Evolutionary conservation across 2,888 invertebrate species (phyloP).

Genomic region (Eupithecia insigniata): DNA sequence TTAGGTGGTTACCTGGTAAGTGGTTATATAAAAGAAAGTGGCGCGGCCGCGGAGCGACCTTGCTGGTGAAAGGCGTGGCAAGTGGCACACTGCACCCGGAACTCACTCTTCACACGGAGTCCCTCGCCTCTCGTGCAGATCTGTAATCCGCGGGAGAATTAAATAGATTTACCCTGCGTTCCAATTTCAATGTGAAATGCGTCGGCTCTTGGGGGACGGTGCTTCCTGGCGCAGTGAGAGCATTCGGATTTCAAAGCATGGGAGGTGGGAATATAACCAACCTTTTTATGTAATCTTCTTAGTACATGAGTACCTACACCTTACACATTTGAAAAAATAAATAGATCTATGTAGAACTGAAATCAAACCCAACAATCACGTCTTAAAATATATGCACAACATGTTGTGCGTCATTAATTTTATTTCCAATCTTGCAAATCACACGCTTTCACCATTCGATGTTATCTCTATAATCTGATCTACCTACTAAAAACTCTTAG

Average conservation of each 20-base stretch:
- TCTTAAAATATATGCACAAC: not conserved
- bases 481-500: not conserved
- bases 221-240: not conserved
- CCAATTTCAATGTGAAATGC: not conserved
- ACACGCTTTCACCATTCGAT: slow-evolving; percentile 33
- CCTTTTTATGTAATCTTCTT: no score
- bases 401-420: slow-evolving; percentile 20
- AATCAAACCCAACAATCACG: not conserved
- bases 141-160: slow-evolving; percentile 10
- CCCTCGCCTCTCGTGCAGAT: slow-evolving; percentile 60
- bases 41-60: slow-evolving; percentile 81
- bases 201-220: not conserved
- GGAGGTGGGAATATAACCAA: not conserved
- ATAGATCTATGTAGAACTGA: not conserved
- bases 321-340: no score
- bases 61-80: slow-evolving; percentile 81
- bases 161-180: not conserved
- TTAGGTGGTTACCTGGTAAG: slow-evolving; percentile 41
- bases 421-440: slow-evolving; percentile 19
- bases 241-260: not conserved
- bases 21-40: slow-evolving; percentile 83
- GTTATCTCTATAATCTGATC: slow-evolving; percentile 3
- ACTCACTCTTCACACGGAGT: slow-evolving; percentile 78
- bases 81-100: slow-evolving; percentile 78
- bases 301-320: no score